Base-by-base conservation (phyloP, 2,797 vertebrate genomes). In the Xyrichtys novacula region DNA sequence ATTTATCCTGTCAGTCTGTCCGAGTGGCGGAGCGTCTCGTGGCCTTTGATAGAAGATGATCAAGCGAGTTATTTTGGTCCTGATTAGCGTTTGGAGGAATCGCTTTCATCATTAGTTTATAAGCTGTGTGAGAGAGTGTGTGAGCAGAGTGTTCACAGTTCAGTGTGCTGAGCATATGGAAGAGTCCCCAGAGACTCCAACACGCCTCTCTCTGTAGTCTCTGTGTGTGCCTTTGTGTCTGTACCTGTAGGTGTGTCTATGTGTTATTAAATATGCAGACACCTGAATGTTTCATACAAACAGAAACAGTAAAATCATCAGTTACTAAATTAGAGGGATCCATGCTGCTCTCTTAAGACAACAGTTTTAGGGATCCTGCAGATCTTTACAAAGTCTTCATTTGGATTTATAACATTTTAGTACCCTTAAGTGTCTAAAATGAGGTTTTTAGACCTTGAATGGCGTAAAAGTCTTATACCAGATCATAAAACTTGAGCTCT, bases 21-120 rank as follows among this genome's bases (percentile, higher is more conserved):
- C 76, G 6, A 15, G 16, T 19, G 78, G 31, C 58, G 61, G 69
- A 55, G 82, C 62, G 78, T 83, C 79, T 74, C 54, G 10, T 19
- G 42, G 72, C 75, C 81, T 85, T 81, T 88, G 66, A 87, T 65
- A 15, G 68, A 19, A 23, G 31, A 29, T 89, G 88, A 90, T 90
- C 88, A 89, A 87, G 71, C 15, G 12, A 76, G 84, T 83, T 90
- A 90, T 90, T 91, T 83, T 81, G 66, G 73, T 78, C 49, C 42
- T 81, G 72, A 85, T 81, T 74, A 75, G 75, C 52, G 76, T 86
- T 61, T 23, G 55, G 66, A 79, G 68, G 78, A 85, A 65, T 70
- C 70, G 11, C 87, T 89, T 88, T 91, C 76, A 89, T 87, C 86
- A 36, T 56, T 20, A 0, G 55, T 75, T 63, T 61, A 63, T 40